These are phyloP conservation scores for Laterallus jamaicensis DNA, from an alignment of 2,113 vertebrate genomes.

Conservation along the genomic window DNA sequence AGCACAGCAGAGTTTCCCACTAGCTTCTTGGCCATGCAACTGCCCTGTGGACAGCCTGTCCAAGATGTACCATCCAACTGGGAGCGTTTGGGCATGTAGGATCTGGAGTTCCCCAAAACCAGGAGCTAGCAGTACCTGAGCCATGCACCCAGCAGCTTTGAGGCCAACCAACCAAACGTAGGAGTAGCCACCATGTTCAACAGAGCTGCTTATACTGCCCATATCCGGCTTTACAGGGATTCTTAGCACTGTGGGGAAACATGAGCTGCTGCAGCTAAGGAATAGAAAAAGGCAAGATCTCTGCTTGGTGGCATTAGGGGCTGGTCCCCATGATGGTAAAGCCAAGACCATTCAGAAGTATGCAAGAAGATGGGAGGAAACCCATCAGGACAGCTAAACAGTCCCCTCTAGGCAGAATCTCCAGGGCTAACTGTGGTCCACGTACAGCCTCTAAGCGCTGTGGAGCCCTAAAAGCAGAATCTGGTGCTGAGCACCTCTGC, in stretches of 20 bases:
- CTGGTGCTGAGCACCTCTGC: rapidly evolving
- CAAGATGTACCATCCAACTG: neutral
- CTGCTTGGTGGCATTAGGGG: neutral
- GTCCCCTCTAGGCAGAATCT: neutral
- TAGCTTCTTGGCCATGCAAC: neutral
- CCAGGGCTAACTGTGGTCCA: neutral
- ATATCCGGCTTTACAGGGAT: neutral
- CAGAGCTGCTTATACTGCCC: neutral
- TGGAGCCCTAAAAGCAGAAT: neutral
- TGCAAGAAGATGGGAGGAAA: neutral
- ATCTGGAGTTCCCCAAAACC: neutral
- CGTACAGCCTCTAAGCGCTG: neutral
- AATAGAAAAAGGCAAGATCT: neutral
- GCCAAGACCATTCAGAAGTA: neutral
- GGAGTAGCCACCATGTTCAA: neutral
- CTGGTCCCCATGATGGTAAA: neutral
- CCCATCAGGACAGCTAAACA: neutral
- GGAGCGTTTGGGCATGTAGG: neutral
- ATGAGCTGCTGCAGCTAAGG: neutral
- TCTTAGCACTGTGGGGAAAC: neutral
- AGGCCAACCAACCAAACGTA: rapidly evolving
- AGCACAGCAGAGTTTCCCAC: neutral
- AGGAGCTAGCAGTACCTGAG: neutral
- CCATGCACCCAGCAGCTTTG: neutral
- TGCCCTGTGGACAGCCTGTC: neutral